These are phyloP conservation scores for Malachius bipustulatus DNA, from an alignment of 2,888 invertebrate species.

Conservation along the genomic window DNA sequence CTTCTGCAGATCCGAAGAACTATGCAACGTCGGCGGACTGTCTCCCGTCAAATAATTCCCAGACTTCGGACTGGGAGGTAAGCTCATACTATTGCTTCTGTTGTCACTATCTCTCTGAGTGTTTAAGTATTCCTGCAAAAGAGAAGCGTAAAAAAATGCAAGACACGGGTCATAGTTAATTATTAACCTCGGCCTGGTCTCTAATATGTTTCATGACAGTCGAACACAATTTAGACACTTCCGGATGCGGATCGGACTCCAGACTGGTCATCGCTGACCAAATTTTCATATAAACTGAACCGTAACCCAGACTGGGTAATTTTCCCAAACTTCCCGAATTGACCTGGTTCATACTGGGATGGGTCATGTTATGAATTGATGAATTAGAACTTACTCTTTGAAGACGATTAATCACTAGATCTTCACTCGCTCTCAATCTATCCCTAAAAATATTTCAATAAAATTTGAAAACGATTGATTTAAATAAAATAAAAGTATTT, in stretches of 20 bases:
- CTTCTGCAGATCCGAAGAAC: neutral
- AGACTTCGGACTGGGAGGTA: slow-evolving; percentile 48
- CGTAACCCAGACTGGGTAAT: slow-evolving; percentile 43
- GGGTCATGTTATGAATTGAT: slow-evolving; percentile 48
- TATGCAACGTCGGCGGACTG: slow-evolving; percentile 41
- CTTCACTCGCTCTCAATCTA: slow-evolving; percentile 16
- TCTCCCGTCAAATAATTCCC: slow-evolving; percentile 41
- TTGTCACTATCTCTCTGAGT: slow-evolving; percentile 8
- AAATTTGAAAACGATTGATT: neutral
- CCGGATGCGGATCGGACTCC: slow-evolving; percentile 78
- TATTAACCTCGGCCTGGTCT: slow-evolving; percentile 48
- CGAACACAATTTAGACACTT: slow-evolving; percentile 66
- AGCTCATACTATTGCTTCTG: slow-evolving; percentile 40
- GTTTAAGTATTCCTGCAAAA: neutral
- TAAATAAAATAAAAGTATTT: neutral
- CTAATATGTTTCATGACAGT: slow-evolving; percentile 68
- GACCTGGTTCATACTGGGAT: slow-evolving; percentile 11
- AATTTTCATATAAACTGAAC: slow-evolving; percentile 77
- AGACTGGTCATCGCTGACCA: slow-evolving; percentile 74
- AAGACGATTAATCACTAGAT: slow-evolving; percentile 32
- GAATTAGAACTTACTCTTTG: slow-evolving; percentile 59
- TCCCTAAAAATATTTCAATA: slow-evolving; percentile 13
- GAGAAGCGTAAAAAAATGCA: neutral
- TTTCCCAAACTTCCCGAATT: slow-evolving; percentile 35
- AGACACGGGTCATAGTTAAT: slow-evolving; percentile 1